Evolutionary conservation across 1,140 invertebrate genomes (phyloP).

Genomic region (Holcopasites calliopsidis): DNA sequence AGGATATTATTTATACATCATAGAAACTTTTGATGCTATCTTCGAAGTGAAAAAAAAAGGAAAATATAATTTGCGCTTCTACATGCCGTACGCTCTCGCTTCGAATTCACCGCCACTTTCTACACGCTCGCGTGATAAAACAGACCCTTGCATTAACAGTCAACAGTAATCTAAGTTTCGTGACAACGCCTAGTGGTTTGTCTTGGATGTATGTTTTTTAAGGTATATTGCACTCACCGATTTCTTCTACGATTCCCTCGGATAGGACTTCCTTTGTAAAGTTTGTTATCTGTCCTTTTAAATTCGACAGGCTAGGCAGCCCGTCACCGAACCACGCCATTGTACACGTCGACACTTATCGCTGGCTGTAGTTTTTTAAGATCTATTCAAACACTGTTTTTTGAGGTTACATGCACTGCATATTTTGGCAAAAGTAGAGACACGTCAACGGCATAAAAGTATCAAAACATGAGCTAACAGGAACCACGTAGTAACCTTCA

Average conservation of each 20-base stretch:
- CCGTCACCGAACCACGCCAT: slow-evolving; percentile 90
- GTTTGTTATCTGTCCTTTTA: slow-evolving; percentile 88
- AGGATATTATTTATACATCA: background rate
- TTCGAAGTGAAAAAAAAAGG: too few species aligned
- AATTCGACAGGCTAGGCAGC: slow-evolving; percentile 84
- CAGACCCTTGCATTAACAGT: slow-evolving; percentile 75
- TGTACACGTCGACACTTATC: slow-evolving; percentile 76
- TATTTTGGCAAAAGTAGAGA: slow-evolving; percentile 26
- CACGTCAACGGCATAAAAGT: slow-evolving; percentile 25
- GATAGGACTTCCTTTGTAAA: slow-evolving; percentile 87
- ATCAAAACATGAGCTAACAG: slow-evolving; percentile 52
- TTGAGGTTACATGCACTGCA: slow-evolving; percentile 44
- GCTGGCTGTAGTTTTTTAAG: slow-evolving; percentile 7
- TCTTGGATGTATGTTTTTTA: background rate
- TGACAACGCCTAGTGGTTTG: background rate
- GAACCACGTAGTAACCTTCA: slow-evolving; percentile 49
- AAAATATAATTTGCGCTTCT: too few species aligned
- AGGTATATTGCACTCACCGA: slow-evolving; percentile 72
- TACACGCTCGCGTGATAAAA: slow-evolving; percentile 64
- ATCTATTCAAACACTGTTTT: slow-evolving; percentile 27
- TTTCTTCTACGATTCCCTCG: slow-evolving; percentile 81
- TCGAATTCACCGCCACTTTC: slow-evolving; percentile 46
- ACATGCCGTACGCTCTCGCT: too few species aligned
- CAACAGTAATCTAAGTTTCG: slow-evolving; percentile 58
- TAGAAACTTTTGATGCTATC: too few species aligned